phyloP scores from a whole-genome alignment of 23 tunicate species.

The Clavelina lepadiformis region DNA sequence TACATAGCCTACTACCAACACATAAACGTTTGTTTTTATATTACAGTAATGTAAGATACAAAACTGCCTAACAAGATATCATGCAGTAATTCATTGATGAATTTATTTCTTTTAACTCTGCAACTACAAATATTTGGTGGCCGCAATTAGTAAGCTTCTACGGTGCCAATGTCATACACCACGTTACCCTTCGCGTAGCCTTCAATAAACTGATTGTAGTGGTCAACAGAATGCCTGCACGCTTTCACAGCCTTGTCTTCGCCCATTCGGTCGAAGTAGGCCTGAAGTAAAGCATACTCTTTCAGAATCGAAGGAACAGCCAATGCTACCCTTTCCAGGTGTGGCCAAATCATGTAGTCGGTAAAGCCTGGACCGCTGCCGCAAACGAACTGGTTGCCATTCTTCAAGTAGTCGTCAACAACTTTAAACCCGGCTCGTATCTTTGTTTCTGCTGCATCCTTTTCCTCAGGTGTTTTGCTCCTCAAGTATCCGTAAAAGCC shows the following conservation, averaged over 20 bases:
- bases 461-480: slow-evolving; percentile 5
- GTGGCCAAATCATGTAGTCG: slow-evolving; percentile 80
- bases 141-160: slow-evolving; percentile 2
- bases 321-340: slow-evolving; percentile 25
- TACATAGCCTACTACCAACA: too few relatives aligned
- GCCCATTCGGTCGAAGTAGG: slow-evolving; percentile 25
- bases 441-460: slow-evolving; percentile 4
- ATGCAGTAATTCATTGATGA: too few relatives aligned
- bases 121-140: too few relatives aligned
- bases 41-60: too few relatives aligned
- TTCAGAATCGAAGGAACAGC: slow-evolving; percentile 3
- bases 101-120: too few relatives aligned
- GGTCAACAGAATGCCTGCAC: slow-evolving; percentile 24
- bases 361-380: slow-evolving; percentile 46
- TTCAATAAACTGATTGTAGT: slow-evolving; percentile 16
- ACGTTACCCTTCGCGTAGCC: background rate
- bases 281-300: background rate
- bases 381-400: slow-evolving; percentile 25
- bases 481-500: background rate
- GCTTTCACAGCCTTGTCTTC: slow-evolving; percentile 33
- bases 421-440: slow-evolving; percentile 4
- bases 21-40: too few relatives aligned
- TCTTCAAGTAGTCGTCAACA: slow-evolving; percentile 1
- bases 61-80: too few relatives aligned
- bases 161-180: slow-evolving; percentile 34